phyloP scores from a whole-genome alignment of 2,113 vertebrate genomes.

The Rhinogobius similis region DNA sequence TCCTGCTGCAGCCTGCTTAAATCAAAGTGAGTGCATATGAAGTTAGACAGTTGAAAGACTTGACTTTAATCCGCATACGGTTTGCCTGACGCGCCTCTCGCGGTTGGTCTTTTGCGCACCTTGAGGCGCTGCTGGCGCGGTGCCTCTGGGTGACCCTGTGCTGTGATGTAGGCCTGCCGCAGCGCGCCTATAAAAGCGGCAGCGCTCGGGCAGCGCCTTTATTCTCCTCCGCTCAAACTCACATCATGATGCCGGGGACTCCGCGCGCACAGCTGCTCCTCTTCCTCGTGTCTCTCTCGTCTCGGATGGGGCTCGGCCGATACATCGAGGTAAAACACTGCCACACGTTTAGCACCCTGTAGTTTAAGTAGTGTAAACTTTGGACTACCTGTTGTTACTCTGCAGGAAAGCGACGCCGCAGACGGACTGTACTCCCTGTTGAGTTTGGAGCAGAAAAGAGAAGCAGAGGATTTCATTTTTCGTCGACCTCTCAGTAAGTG shows the following conservation, averaged over 20 bases:
- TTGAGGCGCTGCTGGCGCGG: no score
- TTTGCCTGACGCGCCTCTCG: no score
- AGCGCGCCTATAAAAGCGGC: slow-evolving; percentile 67
- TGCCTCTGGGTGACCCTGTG: slow-evolving; percentile 33
- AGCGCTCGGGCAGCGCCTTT: slow-evolving; percentile 31
- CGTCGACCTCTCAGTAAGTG: slow-evolving; percentile 72
- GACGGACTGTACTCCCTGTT: slow-evolving; percentile 68
- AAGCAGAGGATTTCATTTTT: slow-evolving; percentile 70
- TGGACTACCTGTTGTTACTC: slow-evolving; percentile 3
- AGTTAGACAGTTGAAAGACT: no score
- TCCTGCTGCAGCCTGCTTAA: no score
- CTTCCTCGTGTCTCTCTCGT: slow-evolving; percentile 60
- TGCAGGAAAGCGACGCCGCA: slow-evolving; percentile 56
- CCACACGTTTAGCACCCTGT: neutral
- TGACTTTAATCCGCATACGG: no score
- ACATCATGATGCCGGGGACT: slow-evolving; percentile 56
- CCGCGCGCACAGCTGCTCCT: slow-evolving; percentile 61
- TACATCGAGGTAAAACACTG: slow-evolving; percentile 60
- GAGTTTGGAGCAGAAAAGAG: slow-evolving; percentile 67
- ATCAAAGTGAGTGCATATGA: no score
- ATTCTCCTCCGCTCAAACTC: slow-evolving; percentile 41
- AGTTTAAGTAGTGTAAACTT: slow-evolving; percentile 22
- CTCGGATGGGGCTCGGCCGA: slow-evolving; percentile 52
- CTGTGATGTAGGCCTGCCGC: slow-evolving; percentile 39
- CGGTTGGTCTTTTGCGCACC: no score